Evolutionary conservation across 2,888 invertebrate genomes (phyloP), one percentile per base, ranked within the genome.

Genomic region (Pedicia rivosa): DNA sequence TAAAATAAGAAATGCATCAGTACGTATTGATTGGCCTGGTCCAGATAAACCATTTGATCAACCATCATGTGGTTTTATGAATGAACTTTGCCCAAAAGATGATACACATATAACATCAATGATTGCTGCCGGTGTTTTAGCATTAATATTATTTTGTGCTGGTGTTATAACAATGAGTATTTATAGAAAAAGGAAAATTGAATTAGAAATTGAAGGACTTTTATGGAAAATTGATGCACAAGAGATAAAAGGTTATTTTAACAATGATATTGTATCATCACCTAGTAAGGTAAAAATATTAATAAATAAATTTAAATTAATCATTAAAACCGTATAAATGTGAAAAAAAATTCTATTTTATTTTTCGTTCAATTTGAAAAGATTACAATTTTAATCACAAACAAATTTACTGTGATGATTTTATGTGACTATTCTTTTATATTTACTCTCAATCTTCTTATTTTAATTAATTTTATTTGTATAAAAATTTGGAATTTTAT

Each of bases 131-230:
- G 83, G 79, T 0, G 71, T 83, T 1, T 58, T 94, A 16, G 88
- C 81, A 0, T 72, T 87, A 25, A 64, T 88, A 5, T 63, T 91
- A 10, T 79, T 91, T 53, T 81, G 88, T 49, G 78, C 82, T 1
- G 70, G 77, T n/a, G 80, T 90, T 3, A 76, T 90, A 37, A 84
- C 82, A 2, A 73, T 87, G 58, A 83, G 87, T 52, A 80, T 90
- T 47, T 94, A 94, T 60, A 72, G 95, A 43, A 88, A 92, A 56
- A 94, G 94, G 92, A 91, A 92, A 61, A 94, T 95, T 47, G 97
- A 98, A 57, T 84, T 94, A 55, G 97, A 98, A 64, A 92, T 98
- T 38, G 94, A 92, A 51, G 95, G 95, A 8, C 65, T 95, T 43
- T 66, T 97, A 43, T 98, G 98, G 98, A 91, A 90, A 64, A 91